Evolutionary conservation across 2,113 vertebrate species (phyloP).

Genomic region (Elephantulus edwardii): DNA sequence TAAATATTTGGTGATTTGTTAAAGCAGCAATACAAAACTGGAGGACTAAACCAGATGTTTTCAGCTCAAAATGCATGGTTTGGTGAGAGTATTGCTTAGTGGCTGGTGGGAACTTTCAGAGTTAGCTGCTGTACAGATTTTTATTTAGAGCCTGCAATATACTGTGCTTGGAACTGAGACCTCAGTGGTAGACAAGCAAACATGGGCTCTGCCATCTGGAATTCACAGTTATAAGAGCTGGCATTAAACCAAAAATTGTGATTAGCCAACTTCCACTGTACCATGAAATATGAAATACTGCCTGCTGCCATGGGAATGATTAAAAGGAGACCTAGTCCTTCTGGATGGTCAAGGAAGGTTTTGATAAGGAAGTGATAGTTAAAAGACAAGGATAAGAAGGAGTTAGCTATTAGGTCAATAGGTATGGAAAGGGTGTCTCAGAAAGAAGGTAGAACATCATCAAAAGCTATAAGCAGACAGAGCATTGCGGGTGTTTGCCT

Average conservation of each 20-base stretch:
- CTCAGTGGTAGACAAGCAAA: background rate
- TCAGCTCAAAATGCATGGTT: background rate
- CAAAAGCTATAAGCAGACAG: background rate
- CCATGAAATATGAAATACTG: background rate
- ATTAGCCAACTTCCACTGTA: conserved; percentile 11
- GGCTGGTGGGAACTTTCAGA: background rate
- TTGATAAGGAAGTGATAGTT: conserved; percentile 8
- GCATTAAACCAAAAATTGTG: conserved; percentile 9
- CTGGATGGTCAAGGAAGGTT: background rate
- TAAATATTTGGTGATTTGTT: conserved; percentile 4
- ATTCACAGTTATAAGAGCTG: background rate
- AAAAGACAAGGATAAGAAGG: background rate
- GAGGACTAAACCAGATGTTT: background rate
- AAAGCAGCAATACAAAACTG: conserved; percentile 1
- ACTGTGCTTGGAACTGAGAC: background rate
- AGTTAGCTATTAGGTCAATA: background rate
- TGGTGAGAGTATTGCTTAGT: background rate
- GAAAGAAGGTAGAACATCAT: background rate
- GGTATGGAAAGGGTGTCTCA: background rate
- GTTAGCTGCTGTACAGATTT: background rate
- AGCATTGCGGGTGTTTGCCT: no score
- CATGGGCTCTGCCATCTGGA: background rate
- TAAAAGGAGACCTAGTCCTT: background rate
- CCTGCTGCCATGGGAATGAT: background rate
- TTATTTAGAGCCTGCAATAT: background rate